Evolutionary conservation across 2,113 vertebrate genomes (phyloP), one percentile per base, ranked within the genome.

Genomic region (Hippocampus barbouri): DNA sequence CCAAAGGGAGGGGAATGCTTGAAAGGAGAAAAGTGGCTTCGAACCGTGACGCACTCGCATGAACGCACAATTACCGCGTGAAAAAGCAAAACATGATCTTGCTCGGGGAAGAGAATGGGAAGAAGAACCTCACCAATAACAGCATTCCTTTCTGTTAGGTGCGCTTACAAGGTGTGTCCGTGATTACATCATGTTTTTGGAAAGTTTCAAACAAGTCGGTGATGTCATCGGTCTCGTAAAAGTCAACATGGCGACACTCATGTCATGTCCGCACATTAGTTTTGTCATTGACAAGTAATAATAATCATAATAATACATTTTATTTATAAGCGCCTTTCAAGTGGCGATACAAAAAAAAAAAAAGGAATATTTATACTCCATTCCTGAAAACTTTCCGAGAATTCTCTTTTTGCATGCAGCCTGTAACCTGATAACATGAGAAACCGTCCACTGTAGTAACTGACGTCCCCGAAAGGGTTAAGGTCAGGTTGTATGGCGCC

Each of bases 141-240:
- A 74, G 68, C 40, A 63, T 38, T 49, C 21, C 49, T 30, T 30
- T 74, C 6, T 47, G 43, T 23, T 10, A 15, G 43, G 12, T 47
- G 4, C 49, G 5, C 61, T 66, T 62, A 63, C n/a, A 65, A 30
- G 12, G 21, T 25, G 38, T 61, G 54, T 16, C 61, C 10, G 4
- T 57, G 49, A 75, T 76, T 60, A 76, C 43, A 75, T 79, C 63
- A 80, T 68, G 70, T 59, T 11, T 41, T 54, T 30, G 57, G 65
- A 40, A 57, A 38, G 34, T 6, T 57, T 8, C 47, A 73, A 66
- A 15, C 68, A 38, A 65, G 62, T 11, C 3, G 61, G 56, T 43
- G 70, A 69, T 66, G 69, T 73, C 43, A 70, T 75, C 65, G 51
- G 69, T 72, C 49, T 76, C 66, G 79, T 73, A 60, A 75, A 56